phyloP scores from a whole-genome alignment of 2,113 vertebrate species.

The Steatornis caripensis region DNA sequence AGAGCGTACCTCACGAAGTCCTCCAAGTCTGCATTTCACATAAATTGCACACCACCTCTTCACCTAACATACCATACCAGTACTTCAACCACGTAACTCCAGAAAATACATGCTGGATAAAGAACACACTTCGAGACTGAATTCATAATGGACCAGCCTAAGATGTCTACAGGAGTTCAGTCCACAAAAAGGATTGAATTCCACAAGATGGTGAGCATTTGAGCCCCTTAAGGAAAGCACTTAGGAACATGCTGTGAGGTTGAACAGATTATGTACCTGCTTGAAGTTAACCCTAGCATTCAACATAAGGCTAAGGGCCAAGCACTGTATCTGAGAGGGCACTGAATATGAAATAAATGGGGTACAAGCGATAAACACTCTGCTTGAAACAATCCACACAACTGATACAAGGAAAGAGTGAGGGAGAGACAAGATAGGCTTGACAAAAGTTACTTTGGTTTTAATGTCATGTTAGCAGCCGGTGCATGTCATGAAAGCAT shows the following conservation, averaged over 20 bases:
- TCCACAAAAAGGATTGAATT: not conserved
- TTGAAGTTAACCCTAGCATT: not conserved
- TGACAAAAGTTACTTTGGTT: not conserved
- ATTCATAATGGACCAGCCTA: not conserved
- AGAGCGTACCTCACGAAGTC: not conserved
- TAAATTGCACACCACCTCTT: not conserved
- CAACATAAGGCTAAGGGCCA: not conserved
- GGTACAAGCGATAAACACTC: not conserved
- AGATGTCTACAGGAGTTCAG: not conserved
- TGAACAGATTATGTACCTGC: not conserved
- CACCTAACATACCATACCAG: not conserved
- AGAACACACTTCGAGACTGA: not conserved
- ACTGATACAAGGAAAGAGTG: not conserved
- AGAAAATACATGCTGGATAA: not conserved
- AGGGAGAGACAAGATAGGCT: not conserved
- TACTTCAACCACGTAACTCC: not conserved
- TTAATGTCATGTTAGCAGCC: not conserved
- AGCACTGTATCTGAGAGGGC: not conserved
- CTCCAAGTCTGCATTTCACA: not conserved
- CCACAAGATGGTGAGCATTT: not conserved
- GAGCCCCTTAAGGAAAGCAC: not conserved
- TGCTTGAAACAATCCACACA: not conserved
- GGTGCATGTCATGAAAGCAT: not conserved
- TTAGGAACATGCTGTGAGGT: not conserved
- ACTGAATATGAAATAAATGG: not conserved